Conservation (phyloP, 2,888 invertebrate genomes). For the Therioaphis trifolii region DNA sequence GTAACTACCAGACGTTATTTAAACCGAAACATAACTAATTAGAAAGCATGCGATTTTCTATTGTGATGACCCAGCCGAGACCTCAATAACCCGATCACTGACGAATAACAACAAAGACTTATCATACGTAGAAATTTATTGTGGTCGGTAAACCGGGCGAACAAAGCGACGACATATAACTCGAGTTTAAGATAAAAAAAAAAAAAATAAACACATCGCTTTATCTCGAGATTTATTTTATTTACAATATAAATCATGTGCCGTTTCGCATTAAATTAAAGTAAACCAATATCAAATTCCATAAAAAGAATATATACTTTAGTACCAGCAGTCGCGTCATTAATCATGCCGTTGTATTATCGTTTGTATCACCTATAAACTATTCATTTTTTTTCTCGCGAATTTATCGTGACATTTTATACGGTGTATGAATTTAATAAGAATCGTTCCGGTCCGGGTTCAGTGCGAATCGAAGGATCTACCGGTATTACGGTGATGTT, state of each 20-base stretch:
- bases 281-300: not conserved
- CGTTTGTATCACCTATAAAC: too few relatives aligned
- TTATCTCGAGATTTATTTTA: not conserved
- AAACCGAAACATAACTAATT: not conserved
- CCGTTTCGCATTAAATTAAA: not conserved
- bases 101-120: not conserved
- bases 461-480: too few relatives aligned
- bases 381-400: too few relatives aligned
- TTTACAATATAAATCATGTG: not conserved
- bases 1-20: not conserved
- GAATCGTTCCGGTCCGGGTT: too few relatives aligned
- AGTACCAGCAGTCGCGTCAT: not conserved
- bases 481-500: too few relatives aligned
- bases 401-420: too few relatives aligned
- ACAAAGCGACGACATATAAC: slow-evolving; percentile 8
- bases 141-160: not conserved
- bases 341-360: not conserved
- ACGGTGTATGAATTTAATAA: too few relatives aligned
- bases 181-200: not conserved
- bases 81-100: not conserved
- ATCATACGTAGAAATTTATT: not conserved
- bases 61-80: not conserved
- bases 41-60: not conserved
- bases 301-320: not conserved
- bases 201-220: slow-evolving; percentile 9